A percentile compares a stretch with the other conserved stretches of the same genome.
These are phyloP conservation scores for Mythimna loreyi DNA, from an alignment of 2,888 invertebrate genomes.

Conservation along the genomic window DNA sequence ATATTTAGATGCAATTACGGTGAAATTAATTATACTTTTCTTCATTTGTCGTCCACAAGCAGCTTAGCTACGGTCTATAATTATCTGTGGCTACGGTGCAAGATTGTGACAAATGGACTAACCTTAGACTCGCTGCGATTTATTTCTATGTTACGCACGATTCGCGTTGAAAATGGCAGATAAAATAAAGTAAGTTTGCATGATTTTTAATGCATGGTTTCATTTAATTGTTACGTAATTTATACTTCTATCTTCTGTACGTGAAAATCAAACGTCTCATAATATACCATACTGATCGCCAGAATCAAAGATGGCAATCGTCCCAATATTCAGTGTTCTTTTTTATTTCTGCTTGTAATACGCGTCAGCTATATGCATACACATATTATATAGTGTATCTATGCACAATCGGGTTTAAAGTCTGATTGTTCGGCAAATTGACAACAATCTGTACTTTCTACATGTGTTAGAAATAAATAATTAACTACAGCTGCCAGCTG, in stretches of 20 bases:
- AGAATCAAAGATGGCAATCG: slow-evolving; percentile 43
- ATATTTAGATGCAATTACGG: slow-evolving; percentile 1
- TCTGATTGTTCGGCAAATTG: neutral
- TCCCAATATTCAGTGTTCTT: neutral
- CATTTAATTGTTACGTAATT: neutral
- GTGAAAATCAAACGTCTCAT: neutral
- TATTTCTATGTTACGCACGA: slow-evolving; percentile 42
- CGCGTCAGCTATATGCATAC: neutral
- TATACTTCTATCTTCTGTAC: neutral
- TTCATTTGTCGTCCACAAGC: slow-evolving; percentile 11
- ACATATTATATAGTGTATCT: neutral
- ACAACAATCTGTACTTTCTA: neutral
- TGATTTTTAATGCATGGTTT: neutral
- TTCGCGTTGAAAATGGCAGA: slow-evolving; percentile 75
- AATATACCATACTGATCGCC: slow-evolving; percentile 15
- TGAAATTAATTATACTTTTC: neutral
- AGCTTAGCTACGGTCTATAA: neutral
- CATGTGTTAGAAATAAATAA: neutral
- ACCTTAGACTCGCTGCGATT: slow-evolving; percentile 59
- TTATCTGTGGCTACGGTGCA: neutral
- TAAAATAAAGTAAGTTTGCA: slow-evolving; percentile 80
- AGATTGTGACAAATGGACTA: slow-evolving; percentile 51
- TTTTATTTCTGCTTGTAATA: slow-evolving; percentile 4
- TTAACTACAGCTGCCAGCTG: neutral
- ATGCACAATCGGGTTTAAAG: neutral